Base-by-base conservation (phyloP, 1,140 invertebrate genomes). In the Drosophila parabipectinata region DNA sequence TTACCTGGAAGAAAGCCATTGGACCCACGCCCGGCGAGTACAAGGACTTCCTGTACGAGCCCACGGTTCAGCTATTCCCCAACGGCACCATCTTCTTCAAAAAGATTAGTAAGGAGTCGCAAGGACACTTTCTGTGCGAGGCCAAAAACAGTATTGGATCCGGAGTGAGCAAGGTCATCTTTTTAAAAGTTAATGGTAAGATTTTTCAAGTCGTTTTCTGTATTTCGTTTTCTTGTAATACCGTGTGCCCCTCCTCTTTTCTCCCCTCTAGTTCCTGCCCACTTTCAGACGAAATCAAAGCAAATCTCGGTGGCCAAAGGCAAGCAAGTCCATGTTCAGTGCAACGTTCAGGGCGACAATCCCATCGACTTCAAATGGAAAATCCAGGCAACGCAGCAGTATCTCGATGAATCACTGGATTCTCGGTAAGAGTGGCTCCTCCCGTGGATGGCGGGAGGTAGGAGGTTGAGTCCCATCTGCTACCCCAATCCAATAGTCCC, bases 81-180 rank as follows among this genome's bases (percentile, higher is more conserved):
- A 97, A 97, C 89, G 97, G 97, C 2, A 96, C 96, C 1, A 93
- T 97, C 15, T 94, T 95, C 48, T 97, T 97, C 81, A 95, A 95
- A 62, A 94, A 96, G 79, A 95, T 97, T 39, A 95, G 94, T 71
- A 97, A 97, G 91, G 95, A 96, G 66, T 96, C 96, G 88, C 96
- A 97, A 91, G 97, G 97, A 1, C 96, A 97, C 88, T 99, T 98
- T 90, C 93, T 98, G 8, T 99, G 98, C 92, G 97, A 98, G 83
- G 97, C 97, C 0, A 95, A 96, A 76, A 99, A 99, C 90, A 96
- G 95, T 52, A 97, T 98, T 69, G 97, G 97, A 3, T 95, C 96
- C 21, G 96, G 96, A 2, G 94, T 98, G 12, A 97, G 96, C 92
- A 97, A 97, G 92, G 95, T 97, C 24, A 96, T 97, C 75, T 96